Base-by-base conservation (phyloP, 2,113 vertebrate genomes). In the Callipepla californica region DNA sequence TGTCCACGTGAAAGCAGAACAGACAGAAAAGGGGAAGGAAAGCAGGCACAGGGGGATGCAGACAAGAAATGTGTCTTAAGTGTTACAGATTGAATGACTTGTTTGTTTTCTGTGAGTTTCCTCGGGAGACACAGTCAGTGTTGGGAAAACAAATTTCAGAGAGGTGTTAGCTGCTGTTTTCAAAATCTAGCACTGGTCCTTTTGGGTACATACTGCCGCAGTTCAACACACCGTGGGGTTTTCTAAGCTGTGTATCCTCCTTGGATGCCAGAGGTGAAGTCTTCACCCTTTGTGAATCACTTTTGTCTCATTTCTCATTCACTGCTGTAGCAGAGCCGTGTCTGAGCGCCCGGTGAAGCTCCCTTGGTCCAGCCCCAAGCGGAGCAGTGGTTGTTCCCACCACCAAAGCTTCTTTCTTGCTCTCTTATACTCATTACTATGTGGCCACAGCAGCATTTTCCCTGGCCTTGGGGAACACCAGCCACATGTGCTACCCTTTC, bases 11-110 rank as follows among this genome's bases (percentile, higher is more conserved):
- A 89, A 94, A 95, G 96, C 96, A 94, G 89, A 93, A 91, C 73
- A 81, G 73, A 30, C 59, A 36, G 38, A 38, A 26, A 90, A 92
- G 85, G 78, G 92, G 93, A 95, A 96, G 94, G 69, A 77, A 86
- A 78, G 68, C 68, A 68, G 82, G 61, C 1, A 10, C 12, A 68
- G 76, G 73, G 55, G 70, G 48, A 42, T 19, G 45, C 78, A 50
- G 57, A 65, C 38, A 19, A 74, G 65, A 75, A 80, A 42, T 6
- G 13, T 61, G 59, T 18, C 63, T 42, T 1, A 2, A 30, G 26
- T 12, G 34, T 45, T 70, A 34, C 18, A 19, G 50, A 22, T n/a
- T 47, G 47, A 68, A 22, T 0, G 3, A 20, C 40, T 89, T 2
- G 0, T 78, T 83, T 78, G 68, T 68, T 81, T 76, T 87, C 17